phyloP scores from a whole-genome alignment of 2,888 invertebrate species.

The Alcis repandata region DNA sequence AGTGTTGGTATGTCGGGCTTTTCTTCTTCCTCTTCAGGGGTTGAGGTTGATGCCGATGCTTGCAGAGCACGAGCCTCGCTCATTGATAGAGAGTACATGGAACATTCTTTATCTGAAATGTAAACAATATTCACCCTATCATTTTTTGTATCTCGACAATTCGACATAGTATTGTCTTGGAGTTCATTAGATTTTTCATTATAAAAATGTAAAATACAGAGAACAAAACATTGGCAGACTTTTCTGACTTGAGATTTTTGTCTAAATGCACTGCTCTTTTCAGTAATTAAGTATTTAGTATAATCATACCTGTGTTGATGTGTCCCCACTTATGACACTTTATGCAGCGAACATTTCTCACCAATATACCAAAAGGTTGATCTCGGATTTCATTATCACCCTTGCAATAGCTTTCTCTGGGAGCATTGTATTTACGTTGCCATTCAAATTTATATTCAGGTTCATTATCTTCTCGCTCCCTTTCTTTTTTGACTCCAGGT shows the following conservation, averaged over 20 bases:
- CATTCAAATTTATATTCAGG: constrained; percentile 99
- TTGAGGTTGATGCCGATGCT: constrained; percentile 84
- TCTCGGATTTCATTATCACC: constrained; percentile 99
- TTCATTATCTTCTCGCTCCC: constrained; percentile 96
- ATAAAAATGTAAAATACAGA: too few relatives aligned
- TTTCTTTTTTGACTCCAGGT: constrained; percentile 97
- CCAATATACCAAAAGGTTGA: constrained; percentile 99
- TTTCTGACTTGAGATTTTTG: too few relatives aligned
- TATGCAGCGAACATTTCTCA: constrained; percentile 98
- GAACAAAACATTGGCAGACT: too few relatives aligned
- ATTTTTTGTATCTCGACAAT: too few relatives aligned
- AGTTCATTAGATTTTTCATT: too few relatives aligned
- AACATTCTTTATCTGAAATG: constrained; percentile 95
- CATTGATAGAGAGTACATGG: constrained; percentile 95
- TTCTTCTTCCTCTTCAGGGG: constrained; percentile 89
- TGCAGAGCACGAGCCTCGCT: constrained; percentile 92
- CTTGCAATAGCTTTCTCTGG: constrained; percentile 99
- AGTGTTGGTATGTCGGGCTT: constrained; percentile 88
- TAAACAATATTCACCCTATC: too few relatives aligned
- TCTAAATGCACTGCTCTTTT: too few relatives aligned
- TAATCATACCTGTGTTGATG: constrained; percentile 92
- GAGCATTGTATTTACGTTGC: constrained; percentile 99
- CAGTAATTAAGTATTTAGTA: neutral
- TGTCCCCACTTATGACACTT: constrained; percentile 99
- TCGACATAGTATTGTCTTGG: too few relatives aligned